phyloP scores from a whole-genome alignment of 1,140 invertebrate genomes.

The Leptoteleia sp. region DNA sequence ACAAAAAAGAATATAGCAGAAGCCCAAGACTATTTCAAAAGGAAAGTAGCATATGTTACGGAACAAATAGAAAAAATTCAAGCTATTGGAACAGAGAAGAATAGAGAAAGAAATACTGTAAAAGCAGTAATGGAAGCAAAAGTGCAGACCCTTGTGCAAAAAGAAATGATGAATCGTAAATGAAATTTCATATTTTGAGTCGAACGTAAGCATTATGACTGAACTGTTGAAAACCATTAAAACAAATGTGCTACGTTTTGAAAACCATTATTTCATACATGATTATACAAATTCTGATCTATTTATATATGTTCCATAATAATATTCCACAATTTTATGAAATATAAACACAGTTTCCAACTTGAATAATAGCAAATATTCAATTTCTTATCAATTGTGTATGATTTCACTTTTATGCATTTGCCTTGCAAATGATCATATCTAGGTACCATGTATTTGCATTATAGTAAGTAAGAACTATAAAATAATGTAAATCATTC shows the following conservation, averaged over 20 bases:
- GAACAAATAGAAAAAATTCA: constrained; percentile 98
- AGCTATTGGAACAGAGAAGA: constrained; percentile 91
- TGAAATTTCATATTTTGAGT: constrained; percentile 43
- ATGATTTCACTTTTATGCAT: too few relatives aligned
- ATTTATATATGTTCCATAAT: constrained; percentile 44
- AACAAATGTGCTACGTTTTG: constrained; percentile 19
- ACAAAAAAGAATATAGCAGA: constrained; percentile 92
- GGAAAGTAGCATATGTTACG: constrained; percentile 94
- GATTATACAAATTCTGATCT: constrained; percentile 13
- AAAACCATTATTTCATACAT: constrained; percentile 15
- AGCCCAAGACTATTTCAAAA: constrained; percentile 95
- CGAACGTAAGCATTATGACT: constrained; percentile 26
- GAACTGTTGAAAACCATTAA: constrained; percentile 19
- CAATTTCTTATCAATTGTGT: background rate
- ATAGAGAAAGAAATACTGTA: constrained; percentile 90
- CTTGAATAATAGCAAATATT: background rate
- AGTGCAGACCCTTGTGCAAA: constrained; percentile 76
- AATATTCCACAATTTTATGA: constrained; percentile 5
- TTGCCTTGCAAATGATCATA: constrained; percentile 16
- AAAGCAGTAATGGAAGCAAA: constrained; percentile 87
- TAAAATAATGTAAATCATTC: background rate
- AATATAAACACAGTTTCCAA: constrained; percentile 14
- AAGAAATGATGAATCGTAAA: constrained; percentile 60
- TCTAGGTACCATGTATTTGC: constrained; percentile 22
- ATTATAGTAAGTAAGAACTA: background rate